phyloP scores from a whole-genome alignment of 2,113 vertebrate genomes.

The Hylia prasina region DNA sequence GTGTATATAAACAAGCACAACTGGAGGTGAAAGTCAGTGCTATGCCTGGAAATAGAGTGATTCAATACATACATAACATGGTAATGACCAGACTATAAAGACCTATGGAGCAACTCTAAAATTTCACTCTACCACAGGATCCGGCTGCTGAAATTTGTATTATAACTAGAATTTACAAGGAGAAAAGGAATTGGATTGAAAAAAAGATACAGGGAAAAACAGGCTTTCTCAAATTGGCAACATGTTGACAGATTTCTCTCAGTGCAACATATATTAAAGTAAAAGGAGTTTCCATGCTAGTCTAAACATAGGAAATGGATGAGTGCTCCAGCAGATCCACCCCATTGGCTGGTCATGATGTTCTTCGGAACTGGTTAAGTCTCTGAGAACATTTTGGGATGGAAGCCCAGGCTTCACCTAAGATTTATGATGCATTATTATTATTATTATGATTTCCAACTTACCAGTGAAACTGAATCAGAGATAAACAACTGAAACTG shows the following conservation, averaged over 20 bases:
- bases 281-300: background rate
- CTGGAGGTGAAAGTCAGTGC: background rate
- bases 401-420: background rate
- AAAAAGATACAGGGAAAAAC: background rate
- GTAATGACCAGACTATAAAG: background rate
- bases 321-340: background rate
- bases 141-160: background rate
- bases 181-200: background rate
- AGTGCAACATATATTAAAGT: background rate
- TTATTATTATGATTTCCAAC: background rate
- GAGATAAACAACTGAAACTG: background rate
- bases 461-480: background rate
- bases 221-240: background rate
- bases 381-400: background rate
- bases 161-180: background rate
- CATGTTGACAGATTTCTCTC: background rate
- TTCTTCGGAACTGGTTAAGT: background rate
- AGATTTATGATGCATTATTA: background rate
- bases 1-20: background rate
- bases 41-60: background rate
- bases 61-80: background rate
- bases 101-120: background rate
- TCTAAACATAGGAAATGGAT: background rate
- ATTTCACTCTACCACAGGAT: background rate
- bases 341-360: background rate